phyloP scores from a whole-genome alignment of 2,113 vertebrate species.

The Eurypyga helias region DNA sequence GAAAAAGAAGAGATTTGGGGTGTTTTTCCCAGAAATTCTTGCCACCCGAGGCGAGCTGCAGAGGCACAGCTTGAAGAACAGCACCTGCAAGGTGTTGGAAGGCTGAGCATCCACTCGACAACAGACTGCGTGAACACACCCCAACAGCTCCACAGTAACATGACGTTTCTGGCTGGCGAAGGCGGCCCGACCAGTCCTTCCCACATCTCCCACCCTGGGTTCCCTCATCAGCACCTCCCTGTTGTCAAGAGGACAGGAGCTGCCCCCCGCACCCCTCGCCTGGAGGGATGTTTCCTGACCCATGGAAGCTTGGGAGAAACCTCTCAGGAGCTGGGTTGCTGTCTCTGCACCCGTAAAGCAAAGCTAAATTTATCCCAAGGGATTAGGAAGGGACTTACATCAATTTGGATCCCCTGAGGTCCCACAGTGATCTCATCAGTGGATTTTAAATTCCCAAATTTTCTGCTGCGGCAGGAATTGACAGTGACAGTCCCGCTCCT shows the following conservation, averaged over 20 bases:
- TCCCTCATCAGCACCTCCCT: not conserved
- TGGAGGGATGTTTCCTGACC: not conserved
- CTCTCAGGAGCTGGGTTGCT: not conserved
- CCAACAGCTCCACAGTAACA: not conserved
- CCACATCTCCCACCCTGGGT: not conserved
- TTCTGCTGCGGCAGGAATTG: not conserved
- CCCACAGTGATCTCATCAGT: not conserved
- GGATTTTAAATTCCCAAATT: not conserved
- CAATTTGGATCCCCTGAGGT: not conserved
- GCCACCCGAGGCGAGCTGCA: rapidly evolving
- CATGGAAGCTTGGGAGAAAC: not conserved
- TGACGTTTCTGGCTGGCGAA: not conserved
- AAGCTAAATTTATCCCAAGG: not conserved
- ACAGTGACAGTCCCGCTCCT: not conserved
- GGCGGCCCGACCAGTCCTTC: not conserved
- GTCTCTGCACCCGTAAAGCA: rapidly evolving
- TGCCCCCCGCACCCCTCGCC: not conserved
- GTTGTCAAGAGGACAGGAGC: not conserved
- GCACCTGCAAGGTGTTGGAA: not conserved
- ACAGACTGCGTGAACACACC: not conserved
- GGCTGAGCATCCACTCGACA: rapidly evolving
- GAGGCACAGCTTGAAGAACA: not conserved
- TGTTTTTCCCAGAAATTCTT: not conserved
- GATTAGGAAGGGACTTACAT: not conserved
- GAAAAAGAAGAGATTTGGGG: not conserved